Base-by-base conservation (phyloP, 2,888 invertebrate genomes). In the Acleris holmiana region DNA sequence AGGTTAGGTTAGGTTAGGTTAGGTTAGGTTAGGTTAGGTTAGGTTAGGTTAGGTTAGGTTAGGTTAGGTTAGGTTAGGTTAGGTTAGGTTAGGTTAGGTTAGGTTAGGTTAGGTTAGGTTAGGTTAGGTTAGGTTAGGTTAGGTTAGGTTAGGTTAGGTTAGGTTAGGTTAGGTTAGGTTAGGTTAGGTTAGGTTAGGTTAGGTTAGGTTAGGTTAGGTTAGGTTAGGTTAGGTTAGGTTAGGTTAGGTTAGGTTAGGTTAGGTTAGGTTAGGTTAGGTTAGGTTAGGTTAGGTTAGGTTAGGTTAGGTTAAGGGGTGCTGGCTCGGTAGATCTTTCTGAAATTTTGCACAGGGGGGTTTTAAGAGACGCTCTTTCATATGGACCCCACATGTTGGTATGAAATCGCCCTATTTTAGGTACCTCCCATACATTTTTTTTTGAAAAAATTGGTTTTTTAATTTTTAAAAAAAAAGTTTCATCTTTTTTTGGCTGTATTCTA, bases 31-130 rank as follows among this genome's bases (percentile, higher is more conserved):
- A 41, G 41, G 54, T 40, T 54, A 54, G 40, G 41, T 54, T 40
- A 54, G 54, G 41, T 54, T 40, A 54, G 54, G 41, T 41, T 41
- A 41, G 41, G 41, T 40, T 41, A 29, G 40, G 54, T 35, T 23
- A 50, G 66, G 66, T 66, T 61, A 65, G 65, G 65, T 65, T 65
- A 59, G 65, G 59, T 59, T 66, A 61, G 61, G 61, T 66, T 66
- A 61, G 66, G 61, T 66, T 66, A 57, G 66, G 66, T 61, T 61
- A 61, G 66, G 66, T 66, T 66, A 61, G 61, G 61, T 54, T 61
- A 62, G 61, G 61, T 62, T 56, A 56, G 57, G 57, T 63, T 57
- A 57, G 57, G 57, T 63, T 63, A 63, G 61, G 57, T 63, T 63
- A 63, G 57, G 57, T 63, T 63, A 63, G 57, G 57, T 63, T 63